phyloP scores from a whole-genome alignment of 1,140 invertebrate genomes.

The Coenobita brevimanus region DNA sequence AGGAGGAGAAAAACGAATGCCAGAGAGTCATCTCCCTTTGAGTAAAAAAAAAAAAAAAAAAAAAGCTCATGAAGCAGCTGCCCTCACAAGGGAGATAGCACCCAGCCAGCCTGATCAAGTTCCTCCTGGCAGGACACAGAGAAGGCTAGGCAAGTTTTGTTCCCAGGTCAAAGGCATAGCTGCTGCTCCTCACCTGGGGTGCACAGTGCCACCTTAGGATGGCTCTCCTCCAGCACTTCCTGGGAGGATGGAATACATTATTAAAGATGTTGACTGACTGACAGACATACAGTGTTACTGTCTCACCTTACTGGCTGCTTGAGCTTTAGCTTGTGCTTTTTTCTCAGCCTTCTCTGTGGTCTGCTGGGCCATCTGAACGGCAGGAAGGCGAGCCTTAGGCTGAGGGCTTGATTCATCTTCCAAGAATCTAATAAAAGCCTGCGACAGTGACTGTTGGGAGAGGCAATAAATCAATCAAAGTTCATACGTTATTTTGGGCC shows the following conservation, averaged over 20 bases:
- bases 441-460: slow-evolving; percentile 77
- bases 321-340: slow-evolving; percentile 53
- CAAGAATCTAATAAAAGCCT: slow-evolving; percentile 92
- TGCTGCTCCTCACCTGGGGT: neutral
- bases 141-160: too few relatives aligned
- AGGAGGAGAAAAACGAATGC: too few relatives aligned
- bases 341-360: slow-evolving; percentile 49
- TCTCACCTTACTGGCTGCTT: slow-evolving; percentile 35
- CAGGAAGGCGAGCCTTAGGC: slow-evolving; percentile 48
- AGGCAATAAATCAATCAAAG: neutral
- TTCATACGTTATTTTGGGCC: neutral
- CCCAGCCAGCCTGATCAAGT: too few relatives aligned
- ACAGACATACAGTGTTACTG: neutral
- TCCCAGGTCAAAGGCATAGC: neutral
- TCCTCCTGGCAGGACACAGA: too few relatives aligned
- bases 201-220: neutral
- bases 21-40: too few relatives aligned
- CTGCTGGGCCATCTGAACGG: slow-evolving; percentile 47
- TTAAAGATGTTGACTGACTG: neutral
- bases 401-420: slow-evolving; percentile 82
- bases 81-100: too few relatives aligned
- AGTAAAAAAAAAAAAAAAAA: too few relatives aligned
- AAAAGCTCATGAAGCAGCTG: too few relatives aligned
- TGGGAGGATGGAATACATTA: neutral
- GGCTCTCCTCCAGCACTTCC: neutral